phyloP scores from a whole-genome alignment of 2,888 invertebrate genomes.

The Abscondita cerata region DNA sequence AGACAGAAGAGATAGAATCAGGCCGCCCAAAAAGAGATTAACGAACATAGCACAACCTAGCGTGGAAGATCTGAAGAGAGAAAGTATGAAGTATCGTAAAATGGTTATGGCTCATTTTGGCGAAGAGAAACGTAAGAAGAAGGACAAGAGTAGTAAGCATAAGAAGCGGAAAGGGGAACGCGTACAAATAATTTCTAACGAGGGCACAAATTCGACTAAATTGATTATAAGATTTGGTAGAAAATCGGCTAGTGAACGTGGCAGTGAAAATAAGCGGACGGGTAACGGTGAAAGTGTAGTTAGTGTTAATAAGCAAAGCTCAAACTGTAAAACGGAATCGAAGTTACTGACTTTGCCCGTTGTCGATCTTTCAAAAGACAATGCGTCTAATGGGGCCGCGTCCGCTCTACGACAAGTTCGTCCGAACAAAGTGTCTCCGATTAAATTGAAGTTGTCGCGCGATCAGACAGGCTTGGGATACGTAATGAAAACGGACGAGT shows the following conservation, averaged over 20 bases:
- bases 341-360: slow-evolving; percentile 13
- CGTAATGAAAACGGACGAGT: slow-evolving; percentile 61
- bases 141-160: slow-evolving; percentile 65
- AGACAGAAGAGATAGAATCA: slow-evolving; percentile 61
- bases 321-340: slow-evolving; percentile 25
- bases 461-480: slow-evolving; percentile 79
- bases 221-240: slow-evolving; percentile 42
- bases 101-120: slow-evolving; percentile 86
- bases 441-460: slow-evolving; percentile 83
- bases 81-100: slow-evolving; percentile 86
- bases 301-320: slow-evolving; percentile 25
- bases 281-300: slow-evolving; percentile 37
- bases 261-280: slow-evolving; percentile 44
- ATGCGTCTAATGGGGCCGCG: slow-evolving; percentile 41
- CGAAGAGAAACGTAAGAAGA: slow-evolving; percentile 67
- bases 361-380: slow-evolving; percentile 21
- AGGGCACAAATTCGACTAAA: slow-evolving; percentile 69
- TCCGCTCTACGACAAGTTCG: slow-evolving; percentile 65
- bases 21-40: slow-evolving; percentile 83
- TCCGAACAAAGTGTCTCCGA: slow-evolving; percentile 76
- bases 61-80: slow-evolving; percentile 81
- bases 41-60: slow-evolving; percentile 70
- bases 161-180: slow-evolving; percentile 63
- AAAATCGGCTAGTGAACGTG: slow-evolving; percentile 37
- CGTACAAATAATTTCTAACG: slow-evolving; percentile 65